Evolutionary conservation across 2,888 invertebrate species (phyloP).

Genomic region (Lycophotia porphyrea): DNA sequence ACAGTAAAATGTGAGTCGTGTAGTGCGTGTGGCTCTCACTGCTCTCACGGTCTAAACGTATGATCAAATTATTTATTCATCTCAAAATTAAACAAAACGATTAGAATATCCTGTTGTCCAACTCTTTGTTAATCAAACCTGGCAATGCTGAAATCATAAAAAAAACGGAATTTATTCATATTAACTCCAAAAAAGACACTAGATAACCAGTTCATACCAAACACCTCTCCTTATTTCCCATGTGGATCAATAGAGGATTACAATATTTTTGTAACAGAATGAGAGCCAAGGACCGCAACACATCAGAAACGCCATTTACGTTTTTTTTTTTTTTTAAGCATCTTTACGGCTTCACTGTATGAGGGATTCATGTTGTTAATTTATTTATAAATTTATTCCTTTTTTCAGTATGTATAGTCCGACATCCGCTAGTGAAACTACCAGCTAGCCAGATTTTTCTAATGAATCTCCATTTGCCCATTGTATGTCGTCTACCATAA

Average conservation of each 20-base stretch:
- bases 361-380: too few relatives aligned
- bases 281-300: neutral
- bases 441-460: neutral
- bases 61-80: neutral
- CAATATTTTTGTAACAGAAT: neutral
- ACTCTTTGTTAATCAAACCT: neutral
- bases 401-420: neutral
- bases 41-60: neutral
- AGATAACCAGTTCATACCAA: neutral
- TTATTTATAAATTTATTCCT: neutral
- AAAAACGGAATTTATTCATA: too few relatives aligned
- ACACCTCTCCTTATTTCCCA: neutral
- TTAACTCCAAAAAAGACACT: neutral
- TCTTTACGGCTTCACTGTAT: neutral
- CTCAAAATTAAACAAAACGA: conserved; percentile 3
- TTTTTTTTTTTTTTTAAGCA: too few relatives aligned
- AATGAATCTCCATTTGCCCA: neutral
- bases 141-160: neutral
- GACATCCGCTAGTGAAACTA: neutral
- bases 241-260: neutral
- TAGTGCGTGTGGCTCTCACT: neutral
- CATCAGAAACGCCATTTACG: neutral
- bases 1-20: neutral
- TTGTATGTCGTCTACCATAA: neutral
- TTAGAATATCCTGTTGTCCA: conserved; percentile 1